A percentile compares a stretch with the other conserved stretches of the same genome.
Evolutionary conservation across 2,113 vertebrate genomes (phyloP).

Genomic region (Microtus montanus): DNA sequence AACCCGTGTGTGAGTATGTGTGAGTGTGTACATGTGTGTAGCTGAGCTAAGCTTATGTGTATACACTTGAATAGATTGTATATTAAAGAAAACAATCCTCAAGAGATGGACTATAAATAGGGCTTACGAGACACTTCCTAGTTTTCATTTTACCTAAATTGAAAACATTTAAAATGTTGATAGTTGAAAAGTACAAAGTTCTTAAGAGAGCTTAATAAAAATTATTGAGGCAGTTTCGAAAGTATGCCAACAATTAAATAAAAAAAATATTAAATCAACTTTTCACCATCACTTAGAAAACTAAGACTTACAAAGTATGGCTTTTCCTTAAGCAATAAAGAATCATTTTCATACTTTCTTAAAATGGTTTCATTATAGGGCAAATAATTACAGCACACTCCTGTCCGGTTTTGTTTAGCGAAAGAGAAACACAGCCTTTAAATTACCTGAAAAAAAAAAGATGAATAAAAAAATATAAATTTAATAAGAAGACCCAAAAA

Average conservation of each 20-base stretch:
- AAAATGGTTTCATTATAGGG: slow-evolving; percentile 34
- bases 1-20: too few species aligned
- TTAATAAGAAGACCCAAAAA: slow-evolving; percentile 65
- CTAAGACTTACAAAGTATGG: slow-evolving; percentile 30
- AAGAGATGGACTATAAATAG: background rate
- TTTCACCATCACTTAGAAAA: slow-evolving; percentile 36
- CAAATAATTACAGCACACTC: slow-evolving; percentile 37
- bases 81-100: background rate
- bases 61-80: slow-evolving; percentile 6
- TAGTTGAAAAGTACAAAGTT: slow-evolving; percentile 32
- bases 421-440: slow-evolving; percentile 43
- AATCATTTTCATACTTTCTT: slow-evolving; percentile 39
- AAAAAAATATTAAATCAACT: slow-evolving; percentile 40
- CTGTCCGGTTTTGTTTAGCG: slow-evolving; percentile 36
- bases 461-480: slow-evolving; percentile 60
- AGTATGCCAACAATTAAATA: slow-evolving; percentile 23
- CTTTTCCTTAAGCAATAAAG: slow-evolving; percentile 47
- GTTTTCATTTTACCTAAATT: slow-evolving; percentile 37
- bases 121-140: slow-evolving; percentile 7
- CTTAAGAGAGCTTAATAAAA: slow-evolving; percentile 8
- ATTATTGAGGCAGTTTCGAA: slow-evolving; percentile 13
- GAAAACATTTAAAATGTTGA: slow-evolving; percentile 55
- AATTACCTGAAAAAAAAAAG: slow-evolving; percentile 55
- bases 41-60: background rate
- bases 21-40: background rate